Evolutionary conservation across 2,113 vertebrate species (phyloP).

Genomic region (Ellobius talpinus): DNA sequence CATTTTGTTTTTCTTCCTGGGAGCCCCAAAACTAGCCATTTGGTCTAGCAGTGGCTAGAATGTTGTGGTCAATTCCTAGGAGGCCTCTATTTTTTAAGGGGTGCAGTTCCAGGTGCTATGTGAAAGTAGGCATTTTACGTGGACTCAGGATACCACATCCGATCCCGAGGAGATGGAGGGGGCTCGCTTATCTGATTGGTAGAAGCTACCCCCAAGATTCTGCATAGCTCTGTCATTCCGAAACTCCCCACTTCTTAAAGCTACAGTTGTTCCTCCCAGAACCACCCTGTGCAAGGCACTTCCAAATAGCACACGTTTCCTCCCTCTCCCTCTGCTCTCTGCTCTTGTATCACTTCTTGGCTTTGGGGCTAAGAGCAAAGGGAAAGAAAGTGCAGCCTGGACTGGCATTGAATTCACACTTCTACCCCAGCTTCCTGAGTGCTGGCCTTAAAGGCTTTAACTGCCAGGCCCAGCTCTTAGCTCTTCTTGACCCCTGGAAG

Average conservation of each 20-base stretch:
- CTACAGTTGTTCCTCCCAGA: not conserved
- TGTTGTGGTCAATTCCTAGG: not conserved
- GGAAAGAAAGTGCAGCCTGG: not conserved
- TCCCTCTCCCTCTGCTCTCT: too few species aligned
- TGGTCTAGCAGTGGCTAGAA: constrained; percentile 36
- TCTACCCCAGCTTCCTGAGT: not conserved
- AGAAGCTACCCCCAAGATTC: not conserved
- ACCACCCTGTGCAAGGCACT: not conserved
- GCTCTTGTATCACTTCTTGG: not conserved
- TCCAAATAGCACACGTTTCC: not conserved
- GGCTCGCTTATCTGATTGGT: not conserved
- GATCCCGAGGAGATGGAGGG: not conserved
- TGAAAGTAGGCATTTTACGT: not conserved
- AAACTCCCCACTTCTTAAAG: not conserved
- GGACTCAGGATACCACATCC: not conserved
- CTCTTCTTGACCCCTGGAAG: not conserved
- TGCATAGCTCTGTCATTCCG: not conserved
- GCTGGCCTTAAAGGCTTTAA: not conserved
- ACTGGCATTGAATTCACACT: not conserved
- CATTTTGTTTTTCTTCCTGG: constrained; percentile 16
- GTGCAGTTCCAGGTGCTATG: not conserved
- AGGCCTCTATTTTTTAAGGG: not conserved
- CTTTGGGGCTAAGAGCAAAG: not conserved
- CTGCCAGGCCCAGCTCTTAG: not conserved
- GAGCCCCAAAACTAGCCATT: constrained; percentile 6